Evolutionary conservation across 1,140 invertebrate genomes (phyloP), one percentile per base, ranked within the genome.

Genomic region (Plodia interpunctella): DNA sequence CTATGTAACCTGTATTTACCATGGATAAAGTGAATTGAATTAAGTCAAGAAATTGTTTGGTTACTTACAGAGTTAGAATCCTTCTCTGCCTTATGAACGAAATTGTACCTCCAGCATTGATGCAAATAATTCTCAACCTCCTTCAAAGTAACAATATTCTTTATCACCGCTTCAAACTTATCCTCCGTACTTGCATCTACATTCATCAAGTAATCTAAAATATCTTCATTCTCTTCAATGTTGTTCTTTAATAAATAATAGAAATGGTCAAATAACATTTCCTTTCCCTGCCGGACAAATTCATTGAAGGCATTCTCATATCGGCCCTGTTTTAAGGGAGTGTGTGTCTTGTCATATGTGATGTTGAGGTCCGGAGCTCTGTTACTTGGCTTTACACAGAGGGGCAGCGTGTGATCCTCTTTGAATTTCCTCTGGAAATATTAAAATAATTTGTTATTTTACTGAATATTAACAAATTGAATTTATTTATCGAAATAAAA

Each of bases 101-200:
- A 77, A 56, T 84, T 80, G 55, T 84, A 87, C 55, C 79, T 78
- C 85, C 85, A 88, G 51, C 83, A 88, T 25, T 84, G 83, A 59
- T 80, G 74, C 15, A 88, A 59, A 57, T 85, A 85, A 57, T 83
- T 79, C 25, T 87, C 83, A 20, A 88, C 65, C 59, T 88, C 83
- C 6, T 86, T 82, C 54, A 80, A 76, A 0, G 81, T 78, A 0
- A 76, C 72, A 20, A 78, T 68, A 59, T 78, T 79, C 51, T 72
- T 76, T 8, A 84, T 75, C 0, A 84, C 70, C 63, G 72, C 65
- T 21, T 83, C 82, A 67, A 84, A 78, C 49, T 86, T 88, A 62
- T 84, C 83, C 50, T 88, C 86, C 0, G 81, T 86, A 60, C 78
- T 83, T 4, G 80, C 86, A 63, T 86, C 72, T 15, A 86, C 67